Conservation (phyloP, 2,113 vertebrate genomes). For the Corythoichthys intestinalis region DNA sequence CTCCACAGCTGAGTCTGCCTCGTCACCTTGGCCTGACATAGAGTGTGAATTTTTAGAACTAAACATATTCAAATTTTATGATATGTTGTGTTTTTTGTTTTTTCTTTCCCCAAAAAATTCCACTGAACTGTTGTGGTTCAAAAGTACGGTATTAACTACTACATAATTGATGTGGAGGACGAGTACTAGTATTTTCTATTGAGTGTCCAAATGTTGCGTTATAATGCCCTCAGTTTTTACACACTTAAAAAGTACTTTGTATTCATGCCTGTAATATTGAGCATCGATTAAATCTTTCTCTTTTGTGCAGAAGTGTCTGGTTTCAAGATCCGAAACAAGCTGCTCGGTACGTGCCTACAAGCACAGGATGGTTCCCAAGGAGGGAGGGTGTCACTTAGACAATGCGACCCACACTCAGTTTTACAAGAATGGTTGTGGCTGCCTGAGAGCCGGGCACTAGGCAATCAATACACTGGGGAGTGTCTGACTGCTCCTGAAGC, state of each 20-base stretch:
- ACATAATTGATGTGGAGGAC: too few relatives aligned
- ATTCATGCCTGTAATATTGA: neutral
- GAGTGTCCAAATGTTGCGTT: too few relatives aligned
- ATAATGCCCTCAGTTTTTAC: too few relatives aligned
- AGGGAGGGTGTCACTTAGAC: slow-evolving; percentile 54
- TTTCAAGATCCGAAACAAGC: slow-evolving; percentile 77
- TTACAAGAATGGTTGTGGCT: slow-evolving; percentile 75
- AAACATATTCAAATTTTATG: too few relatives aligned
- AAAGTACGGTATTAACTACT: too few relatives aligned
- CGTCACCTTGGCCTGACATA: too few relatives aligned
- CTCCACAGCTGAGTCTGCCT: too few relatives aligned
- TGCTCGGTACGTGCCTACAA: slow-evolving; percentile 72
- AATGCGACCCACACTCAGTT: slow-evolving; percentile 58
- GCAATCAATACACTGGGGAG: slow-evolving; percentile 59
- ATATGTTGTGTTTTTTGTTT: too few relatives aligned
- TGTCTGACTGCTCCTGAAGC: slow-evolving; percentile 70
- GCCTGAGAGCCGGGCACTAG: slow-evolving; percentile 40
- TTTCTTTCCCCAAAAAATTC: too few relatives aligned
- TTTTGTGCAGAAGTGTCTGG: slow-evolving; percentile 46
- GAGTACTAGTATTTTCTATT: too few relatives aligned
- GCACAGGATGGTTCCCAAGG: slow-evolving; percentile 27
- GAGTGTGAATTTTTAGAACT: too few relatives aligned
- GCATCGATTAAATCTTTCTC: neutral
- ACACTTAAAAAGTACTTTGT: neutral
- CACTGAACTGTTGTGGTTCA: too few relatives aligned